Percentiles rank a stretch among this genome's conserved stretches.
Conservation (phyloP, 2,888 invertebrate genomes). For the Perizoma flavofasciatum region DNA sequence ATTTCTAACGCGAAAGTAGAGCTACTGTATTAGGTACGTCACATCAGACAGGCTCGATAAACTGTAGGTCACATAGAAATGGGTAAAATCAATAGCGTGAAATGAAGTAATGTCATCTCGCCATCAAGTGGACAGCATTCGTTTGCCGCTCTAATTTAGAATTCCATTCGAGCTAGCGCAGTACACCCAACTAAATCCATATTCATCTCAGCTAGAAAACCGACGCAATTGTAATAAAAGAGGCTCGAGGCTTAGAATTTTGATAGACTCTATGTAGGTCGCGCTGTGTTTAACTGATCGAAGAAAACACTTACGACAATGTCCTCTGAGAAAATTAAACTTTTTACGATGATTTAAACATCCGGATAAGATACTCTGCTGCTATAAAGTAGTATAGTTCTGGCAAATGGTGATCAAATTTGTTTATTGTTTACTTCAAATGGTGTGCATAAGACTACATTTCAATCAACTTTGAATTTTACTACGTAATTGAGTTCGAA, state of each 20-base stretch:
- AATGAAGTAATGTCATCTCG: conserved; percentile 37
- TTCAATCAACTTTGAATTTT: conserved; percentile 26
- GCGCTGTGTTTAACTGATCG: conserved; percentile 18
- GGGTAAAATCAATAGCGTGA: conserved; percentile 35
- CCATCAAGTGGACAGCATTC: conserved; percentile 31
- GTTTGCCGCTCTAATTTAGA: conserved; percentile 35
- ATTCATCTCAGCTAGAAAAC: conserved; percentile 53
- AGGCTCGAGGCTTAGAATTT: conserved; percentile 46
- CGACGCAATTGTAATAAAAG: conserved; percentile 52
- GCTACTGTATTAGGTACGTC: background rate
- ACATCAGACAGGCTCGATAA: conserved; percentile 2
- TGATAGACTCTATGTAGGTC: conserved; percentile 45
- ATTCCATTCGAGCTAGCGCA: conserved; percentile 36
- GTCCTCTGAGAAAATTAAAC: conserved; percentile 32
- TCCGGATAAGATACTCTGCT: conserved; percentile 36
- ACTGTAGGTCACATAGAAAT: conserved; percentile 23
- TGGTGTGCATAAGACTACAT: conserved; percentile 34
- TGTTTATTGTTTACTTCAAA: conserved; percentile 36
- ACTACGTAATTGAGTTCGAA: conserved; percentile 22
- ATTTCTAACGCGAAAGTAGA: background rate
- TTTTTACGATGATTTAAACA: conserved; percentile 38
- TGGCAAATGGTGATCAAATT: conserved; percentile 34
- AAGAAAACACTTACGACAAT: conserved; percentile 29
- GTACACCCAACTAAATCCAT: conserved; percentile 49
- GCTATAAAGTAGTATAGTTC: conserved; percentile 34